Evolutionary conservation across 1,140 invertebrate genomes (phyloP), one percentile per base, ranked within the genome.

Genomic region (Glomeris maerens): DNA sequence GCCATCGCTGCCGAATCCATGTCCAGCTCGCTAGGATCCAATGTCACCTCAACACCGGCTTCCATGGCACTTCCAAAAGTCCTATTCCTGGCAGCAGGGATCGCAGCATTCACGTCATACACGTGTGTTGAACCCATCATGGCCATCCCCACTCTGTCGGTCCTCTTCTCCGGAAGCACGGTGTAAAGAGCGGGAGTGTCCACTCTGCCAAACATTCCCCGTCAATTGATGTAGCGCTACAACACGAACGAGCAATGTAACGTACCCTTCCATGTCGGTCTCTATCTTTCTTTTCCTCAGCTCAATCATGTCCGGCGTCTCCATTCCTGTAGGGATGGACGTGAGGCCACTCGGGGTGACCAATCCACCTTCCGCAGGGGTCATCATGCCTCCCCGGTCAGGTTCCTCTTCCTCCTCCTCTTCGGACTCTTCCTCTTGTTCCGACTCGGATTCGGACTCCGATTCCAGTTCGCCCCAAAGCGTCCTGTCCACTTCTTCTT

Each of bases 281-380:
- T 97, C 94, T 52, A 96, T 91, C 61, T 94, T 91, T 66, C 88
- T 85, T 71, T 99, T 99, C 45, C 95, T 74, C 29, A 99, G 71
- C 67, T 99, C 95, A 64, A 99, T 98, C 45, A 90, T 90, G 62
- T 98, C 94, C 1, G 95, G 95, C 0, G 94, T 99, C 71, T 98
- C 94, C 60, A 97, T 75, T 45, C 95, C 95, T 41, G 87, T 81
- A 20, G 92, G 91, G 47, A 98, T 83, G 39, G 90, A 94, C 26
- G 88, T 83, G 48, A 97, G 81, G 26, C 95, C 95, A 7, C 84
- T 85, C 2, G 79, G 80, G 10, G 81, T 85, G 0, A 83, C 78
- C 46, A 85, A 63, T 2, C 83, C 83, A 49, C 76, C 80, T 14
- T 78, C 75, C 59, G 81, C 80, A 21, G 57, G 55, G 38, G 49